Evolutionary conservation across 2,888 invertebrate genomes (phyloP), one percentile per base, ranked within the genome.

Genomic region (Siphlonurus alternatus): DNA sequence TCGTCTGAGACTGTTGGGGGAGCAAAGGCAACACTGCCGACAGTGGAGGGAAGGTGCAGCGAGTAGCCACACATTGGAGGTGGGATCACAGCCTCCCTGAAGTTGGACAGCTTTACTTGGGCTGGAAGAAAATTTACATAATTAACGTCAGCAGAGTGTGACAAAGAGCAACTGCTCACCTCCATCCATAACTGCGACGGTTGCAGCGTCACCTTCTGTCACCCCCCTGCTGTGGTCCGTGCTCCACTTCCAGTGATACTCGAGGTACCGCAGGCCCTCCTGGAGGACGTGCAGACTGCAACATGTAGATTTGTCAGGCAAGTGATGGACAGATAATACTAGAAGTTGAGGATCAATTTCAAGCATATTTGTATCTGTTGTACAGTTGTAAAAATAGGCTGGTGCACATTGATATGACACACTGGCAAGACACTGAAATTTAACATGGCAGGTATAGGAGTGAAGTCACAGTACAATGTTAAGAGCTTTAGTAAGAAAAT

Each of bases 121-220:
- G 77, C 82, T 68, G 70, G n/a, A 70, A 71, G 65, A 64, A 51
- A 59, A 63, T 67, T 74, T 75, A 69, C 22, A 70, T 69, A 65
- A 56, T 59, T 22, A 65, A 22, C 19, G 64, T n/a, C 10, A 24
- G 23, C 53, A 53, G 25, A 59, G 25, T 59, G 53, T 15, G 22
- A 59, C 20, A 25, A 63, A 66, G 59, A 63, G 53, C 19, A 38
- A 25, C 61, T 53, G 66, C 71, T 68, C 70, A 77, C 77, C 70
- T 70, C 89, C 89, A 80, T 93, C 87, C 68, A 93, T 84, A 15
- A 92, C 90, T 69, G 81, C 82, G 2, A 88, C 86, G 25, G 82
- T 74, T 7, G 84, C 83, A 73, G 82, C 79, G 75, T 86, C 83
- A 65, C 74, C 68, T 63, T 71, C 66, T 64, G 71, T 72, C 69